These are phyloP conservation scores for Platanista minor DNA, from an alignment of 2,113 vertebrate species.

Conservation along the genomic window DNA sequence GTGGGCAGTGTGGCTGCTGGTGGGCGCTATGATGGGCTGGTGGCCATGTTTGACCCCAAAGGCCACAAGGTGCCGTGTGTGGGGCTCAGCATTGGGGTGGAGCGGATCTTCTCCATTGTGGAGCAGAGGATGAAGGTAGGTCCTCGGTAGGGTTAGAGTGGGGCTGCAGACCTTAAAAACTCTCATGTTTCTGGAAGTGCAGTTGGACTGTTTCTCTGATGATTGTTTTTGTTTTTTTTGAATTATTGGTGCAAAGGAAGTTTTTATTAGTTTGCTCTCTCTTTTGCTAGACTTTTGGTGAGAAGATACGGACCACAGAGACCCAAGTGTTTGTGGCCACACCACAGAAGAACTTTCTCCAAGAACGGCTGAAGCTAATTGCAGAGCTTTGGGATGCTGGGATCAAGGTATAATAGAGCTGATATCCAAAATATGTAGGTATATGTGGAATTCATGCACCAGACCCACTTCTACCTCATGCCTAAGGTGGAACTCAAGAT, in stretches of 20 bases:
- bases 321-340: conserved; percentile 94
- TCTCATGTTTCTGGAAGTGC: neutral
- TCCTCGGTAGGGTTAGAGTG: neutral
- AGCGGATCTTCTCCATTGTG: conserved; percentile 90
- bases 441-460: neutral
- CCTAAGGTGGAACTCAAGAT: neutral
- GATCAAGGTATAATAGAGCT: conserved; percentile 87
- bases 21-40: conserved; percentile 89
- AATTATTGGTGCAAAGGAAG: neutral
- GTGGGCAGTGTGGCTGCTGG: conserved; percentile 91
- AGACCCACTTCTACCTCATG: neutral
- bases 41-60: conserved; percentile 89
- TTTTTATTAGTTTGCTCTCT: conserved; percentile 22
- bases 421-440: neutral
- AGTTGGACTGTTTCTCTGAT: neutral
- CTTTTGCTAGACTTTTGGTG: conserved; percentile 70
- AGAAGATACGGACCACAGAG: conserved; percentile 90
- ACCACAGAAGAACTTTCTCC: conserved; percentile 92
- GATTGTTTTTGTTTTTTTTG: neutral
- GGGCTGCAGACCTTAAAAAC: neutral
- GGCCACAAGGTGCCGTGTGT: conserved; percentile 92
- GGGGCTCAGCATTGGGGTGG: conserved; percentile 95
- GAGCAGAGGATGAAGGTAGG: conserved; percentile 89
- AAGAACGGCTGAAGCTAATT: conserved; percentile 88
- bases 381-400: conserved; percentile 91